Conservation (phyloP, 2,797 vertebrate species). For the Peromyscus aztecus region DNA sequence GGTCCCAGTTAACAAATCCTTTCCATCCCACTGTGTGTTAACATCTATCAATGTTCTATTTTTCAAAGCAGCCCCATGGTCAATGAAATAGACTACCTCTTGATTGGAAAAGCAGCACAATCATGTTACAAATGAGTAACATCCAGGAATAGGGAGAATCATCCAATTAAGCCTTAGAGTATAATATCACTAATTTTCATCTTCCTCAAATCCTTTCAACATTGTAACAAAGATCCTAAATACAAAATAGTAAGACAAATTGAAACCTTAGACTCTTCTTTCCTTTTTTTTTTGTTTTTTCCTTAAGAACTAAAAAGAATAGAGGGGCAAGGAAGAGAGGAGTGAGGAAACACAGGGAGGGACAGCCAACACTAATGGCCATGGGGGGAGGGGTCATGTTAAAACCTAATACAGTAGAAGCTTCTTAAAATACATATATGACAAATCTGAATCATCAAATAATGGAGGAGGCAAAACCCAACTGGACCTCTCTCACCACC, state of each 20-base stretch:
- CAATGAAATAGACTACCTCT: conserved; percentile 9
- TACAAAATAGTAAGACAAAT: background rate
- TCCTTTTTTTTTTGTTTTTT: background rate
- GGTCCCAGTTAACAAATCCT: background rate
- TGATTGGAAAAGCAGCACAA: background rate
- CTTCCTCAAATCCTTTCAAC: background rate
- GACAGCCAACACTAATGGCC: background rate
- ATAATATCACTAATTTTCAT: background rate
- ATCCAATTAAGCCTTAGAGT: background rate
- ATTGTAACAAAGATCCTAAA: background rate
- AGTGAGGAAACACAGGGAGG: background rate
- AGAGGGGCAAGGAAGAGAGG: background rate
- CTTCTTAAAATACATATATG: background rate
- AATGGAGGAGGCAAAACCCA: background rate
- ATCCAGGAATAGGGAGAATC: background rate
- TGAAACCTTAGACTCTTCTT: background rate
- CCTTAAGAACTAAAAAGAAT: background rate
- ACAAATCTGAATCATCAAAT: background rate
- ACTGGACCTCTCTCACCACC: background rate
- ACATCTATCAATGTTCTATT: conserved; percentile 2
- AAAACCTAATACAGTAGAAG: background rate
- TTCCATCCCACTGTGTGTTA: background rate
- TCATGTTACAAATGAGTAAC: background rate
- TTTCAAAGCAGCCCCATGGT: background rate
- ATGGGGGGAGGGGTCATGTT: too few relatives aligned